Conservation (phyloP, 2,888 invertebrate genomes). For the Dicyrtomina minuta region DNA sequence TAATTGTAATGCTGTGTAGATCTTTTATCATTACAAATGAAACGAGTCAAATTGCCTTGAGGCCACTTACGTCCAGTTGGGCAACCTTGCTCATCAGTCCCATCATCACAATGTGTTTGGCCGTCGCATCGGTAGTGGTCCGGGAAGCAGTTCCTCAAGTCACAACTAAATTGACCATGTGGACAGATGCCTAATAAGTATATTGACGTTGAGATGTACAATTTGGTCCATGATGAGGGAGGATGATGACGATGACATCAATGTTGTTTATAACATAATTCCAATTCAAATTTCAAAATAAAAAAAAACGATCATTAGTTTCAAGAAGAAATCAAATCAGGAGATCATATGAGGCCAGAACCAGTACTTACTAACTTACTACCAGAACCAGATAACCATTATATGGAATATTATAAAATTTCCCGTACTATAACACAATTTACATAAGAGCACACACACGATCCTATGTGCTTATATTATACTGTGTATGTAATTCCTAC, state of each 20-base stretch:
- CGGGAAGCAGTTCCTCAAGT: slow-evolving; percentile 46
- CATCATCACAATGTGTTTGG: slow-evolving; percentile 27
- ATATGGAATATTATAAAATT: too few species aligned
- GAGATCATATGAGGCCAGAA: too few species aligned
- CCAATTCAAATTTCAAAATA: too few species aligned
- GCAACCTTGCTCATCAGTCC: slow-evolving; percentile 34
- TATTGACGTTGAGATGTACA: background rate
- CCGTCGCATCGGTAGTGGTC: slow-evolving; percentile 41
- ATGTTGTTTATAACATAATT: too few species aligned
- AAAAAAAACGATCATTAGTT: too few species aligned
- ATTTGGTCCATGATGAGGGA: background rate
- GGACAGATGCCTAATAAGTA: slow-evolving; percentile 32
- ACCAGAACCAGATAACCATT: too few species aligned
- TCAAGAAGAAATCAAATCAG: background rate
- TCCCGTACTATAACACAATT: too few species aligned
- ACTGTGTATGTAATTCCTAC: too few species aligned
- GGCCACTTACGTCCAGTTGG: slow-evolving; percentile 29
- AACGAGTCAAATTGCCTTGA: background rate
- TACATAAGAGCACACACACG: too few species aligned
- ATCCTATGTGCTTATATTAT: too few species aligned
- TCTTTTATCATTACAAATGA: too few species aligned
- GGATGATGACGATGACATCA: background rate
- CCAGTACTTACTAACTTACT: too few species aligned
- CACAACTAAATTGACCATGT: slow-evolving; percentile 43
- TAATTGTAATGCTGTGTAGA: background rate